Evolutionary conservation across 2,888 invertebrate species (phyloP), one percentile per base, ranked within the genome.

Genomic region (Ptychoptera albimana): DNA sequence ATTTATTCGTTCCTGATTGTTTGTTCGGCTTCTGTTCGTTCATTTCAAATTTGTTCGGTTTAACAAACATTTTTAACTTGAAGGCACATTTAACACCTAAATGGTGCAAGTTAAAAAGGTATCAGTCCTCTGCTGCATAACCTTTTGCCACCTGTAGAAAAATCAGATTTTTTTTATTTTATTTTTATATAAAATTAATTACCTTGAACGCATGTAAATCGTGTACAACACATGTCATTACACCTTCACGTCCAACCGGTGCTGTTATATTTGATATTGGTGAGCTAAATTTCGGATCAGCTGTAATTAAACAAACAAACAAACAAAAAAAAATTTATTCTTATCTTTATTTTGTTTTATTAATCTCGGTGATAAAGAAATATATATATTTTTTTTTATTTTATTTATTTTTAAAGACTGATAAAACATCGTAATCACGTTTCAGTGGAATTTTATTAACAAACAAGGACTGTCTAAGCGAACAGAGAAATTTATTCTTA

Each of bases 181-280:
- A 11, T 23, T 15, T 41, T 11, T 36, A 35, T 23, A 35, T n/a
- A 29, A 31, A 42, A 43, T 44, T 44, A 54, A 61, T 61, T 68
- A 88, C 88, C 80, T 88, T 88, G 60, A 80, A 89, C 13, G 77
- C 72, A 46, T 78, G 80, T 47, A 89, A 73, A 63, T 86, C 84
- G 62, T 87, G 81, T 8, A 89, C 88, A 42, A 79, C 69, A 60
- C 88, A 89, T 41, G 81, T 77, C 43, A 89, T 72, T 43, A 81
- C 73, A 7, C 86, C 88, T 64, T 88, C 88, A 48, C 88, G 73
- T 38, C 88, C 86, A 45, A 88, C 79, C 11, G 88, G 79, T 9
- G 80, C 78, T 8, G 88, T 88, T 53, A 84, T 80, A 67, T 89
- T 89, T 52, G 75, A 68, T 56, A 89, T 85, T 43, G 85, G 82